Percentiles rank a stretch among this genome's conserved stretches.
Conservation (phyloP, 2,797 vertebrate genomes). For the Dallia pectoralis region DNA sequence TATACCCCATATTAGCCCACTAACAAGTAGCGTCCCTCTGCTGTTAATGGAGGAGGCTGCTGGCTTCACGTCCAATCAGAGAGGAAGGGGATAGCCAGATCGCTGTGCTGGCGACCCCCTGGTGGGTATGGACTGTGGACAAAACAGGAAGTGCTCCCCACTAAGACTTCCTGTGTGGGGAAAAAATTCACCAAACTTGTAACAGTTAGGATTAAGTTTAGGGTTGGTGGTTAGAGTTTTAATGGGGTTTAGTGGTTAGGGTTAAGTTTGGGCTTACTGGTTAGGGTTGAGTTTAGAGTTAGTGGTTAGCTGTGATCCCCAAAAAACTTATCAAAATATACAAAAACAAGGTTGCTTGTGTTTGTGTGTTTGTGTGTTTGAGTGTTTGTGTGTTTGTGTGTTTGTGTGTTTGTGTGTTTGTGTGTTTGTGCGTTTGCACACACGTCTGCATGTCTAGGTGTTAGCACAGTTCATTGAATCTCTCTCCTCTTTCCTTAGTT, state of each 20-base stretch:
- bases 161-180: neutral
- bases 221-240: no score
- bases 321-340: no score
- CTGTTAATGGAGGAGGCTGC: conserved; percentile 41
- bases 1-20: conserved; percentile 76
- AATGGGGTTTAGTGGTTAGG: no score
- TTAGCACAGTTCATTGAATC: neutral
- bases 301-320: no score
- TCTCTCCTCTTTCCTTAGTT: neutral
- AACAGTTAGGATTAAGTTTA: no score
- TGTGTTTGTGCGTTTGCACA: neutral
- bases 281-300: no score
- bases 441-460: neutral
- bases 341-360: neutral
- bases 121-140: neutral
- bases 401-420: no score
- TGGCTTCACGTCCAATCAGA: conserved; percentile 6
- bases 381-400: neutral
- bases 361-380: conserved; percentile 4
- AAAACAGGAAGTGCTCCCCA: no score
- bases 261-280: no score
- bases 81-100: no score
- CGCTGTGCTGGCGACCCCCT: neutral
- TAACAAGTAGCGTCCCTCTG: conserved; percentile 69
- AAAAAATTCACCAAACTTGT: no score